Percentiles rank a stretch among this genome's conserved stretches.
phyloP scores from a whole-genome alignment of 2,888 invertebrate species.

The Gymnoscelis rufifasciata region DNA sequence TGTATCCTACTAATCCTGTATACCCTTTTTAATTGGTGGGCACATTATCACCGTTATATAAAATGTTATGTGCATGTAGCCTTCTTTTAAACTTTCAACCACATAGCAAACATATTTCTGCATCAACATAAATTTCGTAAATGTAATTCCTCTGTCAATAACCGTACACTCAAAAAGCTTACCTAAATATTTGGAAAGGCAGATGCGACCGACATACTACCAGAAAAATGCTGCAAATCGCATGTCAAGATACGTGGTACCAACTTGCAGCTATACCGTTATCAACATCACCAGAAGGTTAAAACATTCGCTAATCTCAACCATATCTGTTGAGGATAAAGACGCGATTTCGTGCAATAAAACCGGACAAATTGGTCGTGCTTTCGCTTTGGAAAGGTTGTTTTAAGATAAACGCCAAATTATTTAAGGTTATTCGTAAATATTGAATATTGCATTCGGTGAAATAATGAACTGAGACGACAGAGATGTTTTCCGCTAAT shows the following conservation, averaged over 20 bases:
- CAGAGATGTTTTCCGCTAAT: too few species aligned
- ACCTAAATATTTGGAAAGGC: conserved; percentile 19
- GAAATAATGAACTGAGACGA: too few species aligned
- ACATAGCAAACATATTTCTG: neutral
- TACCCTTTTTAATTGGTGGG: too few species aligned
- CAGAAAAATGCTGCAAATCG: conserved; percentile 66
- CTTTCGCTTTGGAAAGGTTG: conserved; percentile 22
- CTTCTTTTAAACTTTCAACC: too few species aligned
- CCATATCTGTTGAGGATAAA: conserved; percentile 12
- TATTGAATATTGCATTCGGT: neutral
- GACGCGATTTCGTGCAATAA: conserved; percentile 5
- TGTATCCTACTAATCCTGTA: too few species aligned
- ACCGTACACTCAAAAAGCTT: conserved; percentile 13
- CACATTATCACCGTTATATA: too few species aligned
- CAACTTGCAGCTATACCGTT: conserved; percentile 53
- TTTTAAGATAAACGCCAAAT: conserved; percentile 17
- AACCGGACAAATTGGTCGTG: conserved; percentile 26
- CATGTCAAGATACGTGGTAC: conserved; percentile 56
- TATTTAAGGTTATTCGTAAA: conserved; percentile 7
- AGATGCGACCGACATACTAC: conserved; percentile 25
- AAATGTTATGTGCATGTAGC: too few species aligned
- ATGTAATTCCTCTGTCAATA: conserved; percentile 2
- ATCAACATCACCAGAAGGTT: too few species aligned
- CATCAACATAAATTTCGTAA: neutral
- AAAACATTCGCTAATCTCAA: conserved; percentile 10